Evolutionary conservation across 1,140 invertebrate species (phyloP).

Genomic region (Grapholita molesta): DNA sequence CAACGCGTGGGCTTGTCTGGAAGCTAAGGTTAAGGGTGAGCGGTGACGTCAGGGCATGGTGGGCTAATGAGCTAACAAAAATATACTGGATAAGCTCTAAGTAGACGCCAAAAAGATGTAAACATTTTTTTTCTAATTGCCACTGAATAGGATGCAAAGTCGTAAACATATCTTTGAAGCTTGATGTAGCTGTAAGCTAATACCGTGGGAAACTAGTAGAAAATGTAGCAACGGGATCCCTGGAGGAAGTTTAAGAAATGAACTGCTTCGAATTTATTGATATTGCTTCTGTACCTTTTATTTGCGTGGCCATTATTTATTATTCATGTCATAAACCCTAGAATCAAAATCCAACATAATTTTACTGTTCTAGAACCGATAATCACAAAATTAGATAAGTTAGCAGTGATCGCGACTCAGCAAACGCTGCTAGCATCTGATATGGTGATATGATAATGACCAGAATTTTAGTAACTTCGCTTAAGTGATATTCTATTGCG

Average conservation of each 20-base stretch:
- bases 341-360: no score
- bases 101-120: not conserved
- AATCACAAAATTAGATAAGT: no score
- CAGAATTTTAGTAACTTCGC: no score
- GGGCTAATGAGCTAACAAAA: slow-evolving; percentile 40
- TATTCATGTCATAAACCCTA: no score
- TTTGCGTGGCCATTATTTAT: no score
- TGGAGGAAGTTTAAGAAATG: not conserved
- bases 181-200: not conserved
- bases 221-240: not conserved
- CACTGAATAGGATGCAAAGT: not conserved
- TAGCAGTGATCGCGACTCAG: no score
- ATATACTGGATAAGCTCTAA: not conserved
- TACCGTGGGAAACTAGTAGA: not conserved
- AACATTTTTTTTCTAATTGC: not conserved
- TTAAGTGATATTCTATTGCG: no score
- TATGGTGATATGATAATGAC: not conserved
- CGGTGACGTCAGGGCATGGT: slow-evolving; percentile 28
- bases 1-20: slow-evolving; percentile 45
- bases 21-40: slow-evolving; percentile 60
- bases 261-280: not conserved
- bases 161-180: not conserved
- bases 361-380: no score
- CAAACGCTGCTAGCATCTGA: no score
- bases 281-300: not conserved